These are phyloP conservation scores for Bacillus rossius DNA, from an alignment of 1,140 invertebrate genomes.

Conservation along the genomic window DNA sequence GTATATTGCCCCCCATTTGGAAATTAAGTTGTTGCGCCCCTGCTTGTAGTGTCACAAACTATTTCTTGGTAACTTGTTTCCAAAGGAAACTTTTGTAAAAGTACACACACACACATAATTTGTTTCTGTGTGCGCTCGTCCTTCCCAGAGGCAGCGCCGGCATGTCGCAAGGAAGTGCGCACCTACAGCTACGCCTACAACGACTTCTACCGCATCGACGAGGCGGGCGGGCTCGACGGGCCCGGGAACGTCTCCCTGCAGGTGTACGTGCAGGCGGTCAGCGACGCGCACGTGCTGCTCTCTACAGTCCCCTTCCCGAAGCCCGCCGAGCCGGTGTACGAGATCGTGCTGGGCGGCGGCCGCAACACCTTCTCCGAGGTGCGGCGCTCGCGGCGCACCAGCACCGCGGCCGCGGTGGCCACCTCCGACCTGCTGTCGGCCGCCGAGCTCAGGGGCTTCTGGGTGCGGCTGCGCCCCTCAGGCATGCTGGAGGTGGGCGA, in stretches of 20 bases:
- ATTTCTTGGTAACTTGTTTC: too few relatives aligned
- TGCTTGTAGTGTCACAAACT: too few relatives aligned
- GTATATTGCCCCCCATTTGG: too few relatives aligned
- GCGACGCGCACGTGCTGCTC: constrained; percentile 54
- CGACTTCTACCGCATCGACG: constrained; percentile 40
- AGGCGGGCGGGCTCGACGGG: constrained; percentile 11
- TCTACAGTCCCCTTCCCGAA: constrained; percentile 38
- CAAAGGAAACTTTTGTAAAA: too few relatives aligned
- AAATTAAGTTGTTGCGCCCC: too few relatives aligned
- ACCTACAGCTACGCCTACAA: constrained; percentile 44
- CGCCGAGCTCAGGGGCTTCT: constrained; percentile 48
- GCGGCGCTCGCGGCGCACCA: constrained; percentile 44
- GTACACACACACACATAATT: too few relatives aligned
- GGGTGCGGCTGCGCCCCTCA: constrained; percentile 48
- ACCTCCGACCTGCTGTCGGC: constrained; percentile 46
- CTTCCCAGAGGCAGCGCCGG: too few relatives aligned
- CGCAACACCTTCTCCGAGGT: constrained; percentile 53
- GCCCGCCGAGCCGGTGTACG: constrained; percentile 48
- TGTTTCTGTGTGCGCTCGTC: too few relatives aligned
- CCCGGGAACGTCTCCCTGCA: constrained; percentile 31
- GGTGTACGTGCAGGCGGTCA: constrained; percentile 48
- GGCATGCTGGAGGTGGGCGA: constrained; percentile 42
- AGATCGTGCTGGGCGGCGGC: constrained; percentile 56
- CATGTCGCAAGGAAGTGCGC: constrained; percentile 4
- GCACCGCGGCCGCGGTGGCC: constrained; percentile 39